These are phyloP conservation scores for Cygnus atratus DNA, from an alignment of 2,113 vertebrate species.

Conservation along the genomic window DNA sequence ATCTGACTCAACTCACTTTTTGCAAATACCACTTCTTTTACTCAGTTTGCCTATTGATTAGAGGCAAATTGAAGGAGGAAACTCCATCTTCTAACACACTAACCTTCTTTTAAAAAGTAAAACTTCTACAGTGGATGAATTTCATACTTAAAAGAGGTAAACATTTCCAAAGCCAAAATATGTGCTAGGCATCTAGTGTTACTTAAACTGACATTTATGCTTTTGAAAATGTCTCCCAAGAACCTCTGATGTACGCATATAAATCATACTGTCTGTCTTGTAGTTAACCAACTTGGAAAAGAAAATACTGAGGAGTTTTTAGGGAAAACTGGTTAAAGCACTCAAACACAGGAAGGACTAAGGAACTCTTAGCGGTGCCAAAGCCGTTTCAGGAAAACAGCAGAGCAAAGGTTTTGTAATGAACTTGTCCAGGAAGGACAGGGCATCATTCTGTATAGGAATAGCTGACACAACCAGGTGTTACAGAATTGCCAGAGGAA, in stretches of 20 bases:
- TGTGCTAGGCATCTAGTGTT: background rate
- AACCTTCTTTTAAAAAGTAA: background rate
- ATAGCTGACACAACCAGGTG: background rate
- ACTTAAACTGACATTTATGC: background rate
- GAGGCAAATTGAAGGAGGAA: slow-evolving; percentile 11
- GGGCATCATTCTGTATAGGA: background rate
- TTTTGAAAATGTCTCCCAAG: slow-evolving; percentile 2
- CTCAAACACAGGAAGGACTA: background rate
- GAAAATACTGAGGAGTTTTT: background rate
- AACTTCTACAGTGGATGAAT: background rate
- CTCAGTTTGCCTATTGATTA: background rate
- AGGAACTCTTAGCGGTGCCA: background rate
- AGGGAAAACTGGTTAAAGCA: background rate
- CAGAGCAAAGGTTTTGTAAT: background rate
- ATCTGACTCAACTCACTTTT: background rate
- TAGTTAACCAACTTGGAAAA: slow-evolving; percentile 10
- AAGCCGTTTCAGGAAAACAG: background rate
- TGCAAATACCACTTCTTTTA: background rate
- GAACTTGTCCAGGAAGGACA: background rate
- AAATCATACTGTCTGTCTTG: background rate
- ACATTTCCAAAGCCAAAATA: background rate
- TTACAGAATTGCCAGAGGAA: background rate
- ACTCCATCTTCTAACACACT: background rate
- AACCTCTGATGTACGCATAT: background rate
- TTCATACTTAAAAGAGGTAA: background rate